Conservation (phyloP, 2,888 invertebrate species). For the Ormyrus thymus region DNA sequence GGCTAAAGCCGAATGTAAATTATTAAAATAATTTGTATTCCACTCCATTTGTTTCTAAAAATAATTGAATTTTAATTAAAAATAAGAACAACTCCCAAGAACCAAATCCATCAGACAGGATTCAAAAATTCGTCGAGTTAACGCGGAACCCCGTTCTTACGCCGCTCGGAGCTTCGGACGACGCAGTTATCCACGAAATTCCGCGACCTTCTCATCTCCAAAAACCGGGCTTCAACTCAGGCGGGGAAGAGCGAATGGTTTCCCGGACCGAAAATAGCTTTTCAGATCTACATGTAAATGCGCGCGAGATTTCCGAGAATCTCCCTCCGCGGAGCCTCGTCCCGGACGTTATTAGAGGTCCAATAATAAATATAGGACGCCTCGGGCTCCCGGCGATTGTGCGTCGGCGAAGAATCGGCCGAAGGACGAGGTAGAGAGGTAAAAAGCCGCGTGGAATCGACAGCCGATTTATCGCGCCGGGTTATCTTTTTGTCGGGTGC, state of each 20-base stretch:
- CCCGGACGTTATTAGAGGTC: conserved; percentile 34
- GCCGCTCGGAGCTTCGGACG: too few species aligned
- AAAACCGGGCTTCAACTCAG: neutral
- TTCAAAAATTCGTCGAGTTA: neutral
- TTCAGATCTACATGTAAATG: conserved; percentile 7
- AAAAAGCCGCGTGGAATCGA: conserved; percentile 10
- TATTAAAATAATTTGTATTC: too few species aligned
- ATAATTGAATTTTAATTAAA: too few species aligned
- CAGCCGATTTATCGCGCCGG: conserved; percentile 21
- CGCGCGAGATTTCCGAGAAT: conserved; percentile 15
- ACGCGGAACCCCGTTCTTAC: neutral
- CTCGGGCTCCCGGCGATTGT: neutral
- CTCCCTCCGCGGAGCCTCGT: neutral
- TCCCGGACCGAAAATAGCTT: conserved; percentile 35
- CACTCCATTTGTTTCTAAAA: too few species aligned
- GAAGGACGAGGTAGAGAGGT: neutral
- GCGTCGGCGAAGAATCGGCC: neutral
- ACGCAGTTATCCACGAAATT: too few species aligned
- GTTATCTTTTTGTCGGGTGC: conserved; percentile 5
- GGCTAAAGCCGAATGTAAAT: too few species aligned
- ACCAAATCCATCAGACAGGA: neutral
- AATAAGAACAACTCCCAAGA: neutral
- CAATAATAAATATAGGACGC: conserved; percentile 40
- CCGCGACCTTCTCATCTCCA: neutral
- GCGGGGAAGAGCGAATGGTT: conserved; percentile 12